Base-by-base conservation (phyloP, 2,888 invertebrate species). In the Xanthia icteritia region DNA sequence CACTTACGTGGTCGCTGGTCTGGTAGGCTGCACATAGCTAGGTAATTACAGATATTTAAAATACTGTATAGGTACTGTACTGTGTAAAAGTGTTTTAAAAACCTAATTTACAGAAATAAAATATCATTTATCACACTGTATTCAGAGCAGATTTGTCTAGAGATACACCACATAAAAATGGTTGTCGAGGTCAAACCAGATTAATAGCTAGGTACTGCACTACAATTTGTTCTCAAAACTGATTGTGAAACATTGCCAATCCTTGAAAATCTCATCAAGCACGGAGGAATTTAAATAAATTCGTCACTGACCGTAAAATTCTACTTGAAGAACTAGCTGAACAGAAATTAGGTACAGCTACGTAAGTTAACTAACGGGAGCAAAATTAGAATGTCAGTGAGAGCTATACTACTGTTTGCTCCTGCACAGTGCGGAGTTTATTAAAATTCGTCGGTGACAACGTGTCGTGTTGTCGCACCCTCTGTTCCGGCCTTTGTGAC, bases 371-470 rank as follows among this genome's bases (percentile, higher is more conserved):
- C 42, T 42, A 11, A 4, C 20, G 6, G 0, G 5, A 17, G 15
- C 45, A 48, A 13, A 13, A 69, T 45, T 39, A 0, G 8, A 69
- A 27, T 17, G 4, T 17, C 36, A 31, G 5, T 51, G 8, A 11
- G 3, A 72, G 5, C n/a, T 66, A 54, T n/a, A 67, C 69, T 84
- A 70, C 73, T 63, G 54, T 2, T 17, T 4, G 0, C 15, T 8
- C n/a, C 13, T 64, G 11, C 1, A 36, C 60, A 51, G 1, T 48
- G 67, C 13, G 13, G 11, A 65, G 54, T 84, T 71, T 74, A 84
- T 80, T 79, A 65, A 68, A 82, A 82, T 68, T 71, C 23, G 71
- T 61, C 36, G 56, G 56, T 67, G 80, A 60, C 45, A 61, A 73
- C 31, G 45, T 82, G 63, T 64, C 63, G 54, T 69, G 54, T 39